Conservation (phyloP, 92 coral and sea anemone species). For the Parazoanthus atlanticus region DNA sequence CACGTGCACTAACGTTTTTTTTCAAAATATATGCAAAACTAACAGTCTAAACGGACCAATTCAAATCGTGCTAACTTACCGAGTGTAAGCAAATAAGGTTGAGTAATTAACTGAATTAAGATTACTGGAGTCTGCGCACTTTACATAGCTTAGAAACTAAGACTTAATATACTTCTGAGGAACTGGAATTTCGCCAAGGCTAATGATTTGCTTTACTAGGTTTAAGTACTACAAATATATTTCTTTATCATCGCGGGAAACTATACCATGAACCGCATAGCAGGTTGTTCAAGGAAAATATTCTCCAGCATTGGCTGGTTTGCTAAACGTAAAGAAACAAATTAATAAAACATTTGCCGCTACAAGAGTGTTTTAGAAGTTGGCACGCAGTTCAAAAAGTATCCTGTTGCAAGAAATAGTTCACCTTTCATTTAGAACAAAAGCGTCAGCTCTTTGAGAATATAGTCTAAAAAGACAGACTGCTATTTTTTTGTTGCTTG, state of each 20-base stretch:
- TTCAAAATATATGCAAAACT: too few relatives aligned
- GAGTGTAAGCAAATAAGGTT: too few relatives aligned
- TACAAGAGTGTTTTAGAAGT: not conserved
- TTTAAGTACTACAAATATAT: not conserved
- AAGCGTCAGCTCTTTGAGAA: not conserved
- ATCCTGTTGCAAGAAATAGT: not conserved
- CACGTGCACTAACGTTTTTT: too few relatives aligned
- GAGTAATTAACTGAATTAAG: not conserved
- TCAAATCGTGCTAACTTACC: too few relatives aligned
- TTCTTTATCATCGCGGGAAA: not conserved
- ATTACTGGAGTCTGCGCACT: not conserved
- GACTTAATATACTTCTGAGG: not conserved
- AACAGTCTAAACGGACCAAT: too few relatives aligned
- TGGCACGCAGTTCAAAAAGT: not conserved
- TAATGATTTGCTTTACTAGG: too few relatives aligned
- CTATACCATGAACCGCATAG: not conserved
- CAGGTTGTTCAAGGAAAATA: conserved; percentile 15
- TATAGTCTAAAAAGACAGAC: not conserved
- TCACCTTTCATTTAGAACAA: not conserved
- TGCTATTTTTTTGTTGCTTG: not conserved
- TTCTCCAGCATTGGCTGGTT: not conserved
- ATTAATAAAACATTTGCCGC: conserved; percentile 27
- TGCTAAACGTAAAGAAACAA: not conserved
- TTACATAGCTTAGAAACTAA: too few relatives aligned
- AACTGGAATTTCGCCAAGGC: not conserved